phyloP scores from a whole-genome alignment of 2,888 invertebrate species.

The Alloplasta piceator region DNA sequence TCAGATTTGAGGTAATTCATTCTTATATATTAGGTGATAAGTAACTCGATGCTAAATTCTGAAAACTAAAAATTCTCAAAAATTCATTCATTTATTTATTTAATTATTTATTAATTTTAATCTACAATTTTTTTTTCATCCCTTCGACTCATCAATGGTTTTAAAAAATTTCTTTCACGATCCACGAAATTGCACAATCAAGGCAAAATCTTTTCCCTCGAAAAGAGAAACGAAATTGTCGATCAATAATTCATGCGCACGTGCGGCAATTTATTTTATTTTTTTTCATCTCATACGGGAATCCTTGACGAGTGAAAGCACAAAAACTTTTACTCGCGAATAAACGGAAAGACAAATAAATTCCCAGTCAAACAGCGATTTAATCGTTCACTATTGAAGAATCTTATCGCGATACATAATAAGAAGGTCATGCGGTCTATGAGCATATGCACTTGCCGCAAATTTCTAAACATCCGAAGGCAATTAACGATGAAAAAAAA shows the following conservation, averaged over 20 bases:
- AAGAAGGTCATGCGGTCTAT: constrained; percentile 51
- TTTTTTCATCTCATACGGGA: constrained; percentile 20
- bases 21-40: too few species aligned
- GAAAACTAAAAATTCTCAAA: too few species aligned
- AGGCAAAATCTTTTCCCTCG: background rate
- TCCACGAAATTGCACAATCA: too few species aligned
- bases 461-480: constrained; percentile 49
- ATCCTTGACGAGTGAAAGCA: constrained; percentile 51
- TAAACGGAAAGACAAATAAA: constrained; percentile 10
- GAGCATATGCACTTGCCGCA: constrained; percentile 50
- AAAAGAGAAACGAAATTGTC: constrained; percentile 28
- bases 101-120: too few species aligned
- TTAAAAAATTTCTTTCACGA: too few species aligned
- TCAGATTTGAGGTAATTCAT: too few species aligned
- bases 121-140: too few species aligned
- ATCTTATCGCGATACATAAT: constrained; percentile 11
- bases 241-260: constrained; percentile 44
- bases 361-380: constrained; percentile 2
- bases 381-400: background rate
- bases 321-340: constrained; percentile 46
- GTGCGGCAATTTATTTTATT: background rate
- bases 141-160: too few species aligned
- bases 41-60: too few species aligned
- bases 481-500: background rate
- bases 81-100: too few species aligned